Percentiles rank a stretch among this genome's conserved stretches.
phyloP scores from a whole-genome alignment of 2,797 vertebrate genomes.

The Gymnodraco acuticeps region DNA sequence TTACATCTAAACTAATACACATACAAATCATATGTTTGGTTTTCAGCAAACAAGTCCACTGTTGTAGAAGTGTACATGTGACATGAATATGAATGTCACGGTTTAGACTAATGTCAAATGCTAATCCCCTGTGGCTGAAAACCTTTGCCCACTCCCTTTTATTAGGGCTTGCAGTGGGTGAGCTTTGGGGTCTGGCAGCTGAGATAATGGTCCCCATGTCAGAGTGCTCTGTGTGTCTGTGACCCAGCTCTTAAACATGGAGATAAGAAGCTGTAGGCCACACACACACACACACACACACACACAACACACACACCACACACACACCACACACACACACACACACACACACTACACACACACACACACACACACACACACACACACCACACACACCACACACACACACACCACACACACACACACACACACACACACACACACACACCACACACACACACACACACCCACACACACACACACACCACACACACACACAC shows the following conservation, averaged over 20 bases:
- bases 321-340: no score
- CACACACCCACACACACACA: no score
- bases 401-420: no score
- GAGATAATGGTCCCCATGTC: slow-evolving; percentile 79
- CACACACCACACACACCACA: slow-evolving; percentile 16
- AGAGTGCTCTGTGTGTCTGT: slow-evolving; percentile 61
- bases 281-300: slow-evolving; percentile 40
- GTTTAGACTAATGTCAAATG: slow-evolving; percentile 77
- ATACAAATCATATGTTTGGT: slow-evolving; percentile 45
- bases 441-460: no score
- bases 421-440: no score
- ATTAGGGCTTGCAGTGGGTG: slow-evolving; percentile 66
- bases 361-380: no score
- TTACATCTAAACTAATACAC: slow-evolving; percentile 43
- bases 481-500: not conserved
- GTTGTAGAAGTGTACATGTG: slow-evolving; percentile 43
- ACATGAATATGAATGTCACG: slow-evolving; percentile 67
- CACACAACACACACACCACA: no score
- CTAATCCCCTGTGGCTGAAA: slow-evolving; percentile 78
- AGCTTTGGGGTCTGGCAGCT: slow-evolving; percentile 77
- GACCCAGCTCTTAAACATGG: slow-evolving; percentile 71
- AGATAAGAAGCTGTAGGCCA: slow-evolving; percentile 77
- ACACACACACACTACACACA: no score
- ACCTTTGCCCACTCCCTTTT: slow-evolving; percentile 70
- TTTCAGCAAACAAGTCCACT: slow-evolving; percentile 55